Percentiles rank a stretch among this genome's conserved stretches.
Conservation (phyloP, 2,797 vertebrate species). For the Tokudaia muenninki region DNA sequence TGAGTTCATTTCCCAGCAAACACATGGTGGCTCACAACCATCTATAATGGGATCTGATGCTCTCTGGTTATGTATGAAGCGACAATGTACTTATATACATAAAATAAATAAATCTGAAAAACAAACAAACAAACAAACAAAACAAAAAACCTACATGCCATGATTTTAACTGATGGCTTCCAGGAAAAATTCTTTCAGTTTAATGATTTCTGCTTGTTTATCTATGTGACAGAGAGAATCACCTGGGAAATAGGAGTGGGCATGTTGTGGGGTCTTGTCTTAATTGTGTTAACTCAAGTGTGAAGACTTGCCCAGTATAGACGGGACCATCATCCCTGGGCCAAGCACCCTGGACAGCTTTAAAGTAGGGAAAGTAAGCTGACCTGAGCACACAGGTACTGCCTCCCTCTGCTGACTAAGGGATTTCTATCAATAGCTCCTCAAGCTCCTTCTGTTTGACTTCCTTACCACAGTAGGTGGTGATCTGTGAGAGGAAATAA, state of each 20-base stretch:
- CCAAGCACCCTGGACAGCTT: background rate
- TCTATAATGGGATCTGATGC: background rate
- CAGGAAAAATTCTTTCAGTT: slow-evolving; percentile 6
- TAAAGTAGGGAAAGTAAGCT: background rate
- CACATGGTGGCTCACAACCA: background rate
- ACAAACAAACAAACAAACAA: too few species aligned
- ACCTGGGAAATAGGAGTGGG: background rate
- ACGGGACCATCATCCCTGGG: background rate
- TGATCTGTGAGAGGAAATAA: background rate
- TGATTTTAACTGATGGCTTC: slow-evolving; percentile 19
- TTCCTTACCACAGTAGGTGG: background rate
- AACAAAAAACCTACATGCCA: background rate
- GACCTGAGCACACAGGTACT: background rate
- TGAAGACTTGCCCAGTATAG: background rate
- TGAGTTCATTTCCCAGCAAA: background rate
- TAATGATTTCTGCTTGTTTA: background rate
- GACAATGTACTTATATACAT: background rate
- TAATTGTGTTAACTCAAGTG: background rate
- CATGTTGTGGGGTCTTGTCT: background rate
- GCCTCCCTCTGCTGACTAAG: background rate
- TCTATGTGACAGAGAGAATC: background rate
- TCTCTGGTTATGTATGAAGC: background rate
- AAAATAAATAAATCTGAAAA: background rate
- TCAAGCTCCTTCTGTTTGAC: background rate
- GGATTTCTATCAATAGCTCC: background rate